phyloP scores from a whole-genome alignment of 2,888 invertebrate genomes.

The Sinelater perroti region DNA sequence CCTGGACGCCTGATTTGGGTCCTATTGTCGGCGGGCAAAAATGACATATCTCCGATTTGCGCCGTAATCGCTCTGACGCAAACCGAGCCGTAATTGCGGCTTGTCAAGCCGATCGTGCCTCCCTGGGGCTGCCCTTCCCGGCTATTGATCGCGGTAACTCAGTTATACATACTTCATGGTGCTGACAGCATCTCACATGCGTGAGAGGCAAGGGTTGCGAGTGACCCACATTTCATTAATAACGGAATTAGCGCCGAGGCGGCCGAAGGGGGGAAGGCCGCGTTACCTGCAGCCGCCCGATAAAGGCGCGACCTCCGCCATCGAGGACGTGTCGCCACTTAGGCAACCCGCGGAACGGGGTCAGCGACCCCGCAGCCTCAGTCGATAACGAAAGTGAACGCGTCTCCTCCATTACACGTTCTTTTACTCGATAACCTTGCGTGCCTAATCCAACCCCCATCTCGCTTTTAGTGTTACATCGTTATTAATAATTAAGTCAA shows the following conservation, averaged over 20 bases:
- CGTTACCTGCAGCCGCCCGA: slow-evolving; percentile 1
- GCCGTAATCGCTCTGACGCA: slow-evolving; percentile 3
- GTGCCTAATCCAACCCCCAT: slow-evolving; percentile 35
- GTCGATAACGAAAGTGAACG: slow-evolving; percentile 52
- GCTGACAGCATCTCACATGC: slow-evolving; percentile 33
- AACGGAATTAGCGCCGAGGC: slow-evolving; percentile 21
- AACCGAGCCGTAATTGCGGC: slow-evolving; percentile 19
- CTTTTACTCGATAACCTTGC: slow-evolving; percentile 38
- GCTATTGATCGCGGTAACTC: slow-evolving; percentile 30
- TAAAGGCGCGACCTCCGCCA: background rate
- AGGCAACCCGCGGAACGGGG: slow-evolving; percentile 35
- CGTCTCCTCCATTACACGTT: slow-evolving; percentile 45
- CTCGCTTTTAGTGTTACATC: slow-evolving; percentile 33
- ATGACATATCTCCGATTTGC: background rate
- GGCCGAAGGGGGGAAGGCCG: background rate
- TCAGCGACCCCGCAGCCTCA: slow-evolving; percentile 45
- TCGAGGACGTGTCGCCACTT: slow-evolving; percentile 6
- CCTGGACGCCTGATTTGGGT: no score
- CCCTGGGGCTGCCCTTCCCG: slow-evolving; percentile 30
- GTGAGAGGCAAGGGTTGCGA: slow-evolving; percentile 31
- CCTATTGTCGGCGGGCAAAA: background rate
- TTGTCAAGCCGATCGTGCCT: slow-evolving; percentile 27
- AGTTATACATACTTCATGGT: slow-evolving; percentile 31
- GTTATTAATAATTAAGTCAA: slow-evolving; percentile 35
- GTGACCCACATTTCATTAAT: slow-evolving; percentile 31